phyloP scores from a whole-genome alignment of 1,140 invertebrate genomes.

The Drosophila subobscura region DNA sequence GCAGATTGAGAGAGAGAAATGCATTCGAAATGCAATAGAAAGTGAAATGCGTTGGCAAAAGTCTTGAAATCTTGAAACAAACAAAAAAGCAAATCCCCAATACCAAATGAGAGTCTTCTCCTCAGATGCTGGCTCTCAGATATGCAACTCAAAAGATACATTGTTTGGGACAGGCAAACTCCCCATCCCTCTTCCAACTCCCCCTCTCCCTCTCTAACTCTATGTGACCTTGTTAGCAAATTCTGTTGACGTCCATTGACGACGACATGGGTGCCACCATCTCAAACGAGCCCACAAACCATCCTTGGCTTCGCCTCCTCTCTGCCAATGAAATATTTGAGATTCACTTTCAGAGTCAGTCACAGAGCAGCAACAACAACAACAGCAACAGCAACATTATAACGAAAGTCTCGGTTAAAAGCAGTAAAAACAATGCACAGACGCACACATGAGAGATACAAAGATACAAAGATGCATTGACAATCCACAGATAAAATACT shows the following conservation, averaged over 20 bases:
- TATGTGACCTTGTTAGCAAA: constrained; percentile 73
- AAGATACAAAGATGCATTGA: constrained; percentile 14
- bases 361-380: constrained; percentile 20
- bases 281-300: constrained; percentile 29
- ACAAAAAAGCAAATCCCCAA: constrained; percentile 34
- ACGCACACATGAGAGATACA: constrained; percentile 9
- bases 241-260: constrained; percentile 48
- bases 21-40: constrained; percentile 78
- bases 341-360: constrained; percentile 68
- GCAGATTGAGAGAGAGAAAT: constrained; percentile 35
- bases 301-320: constrained; percentile 34
- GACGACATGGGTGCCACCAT: constrained; percentile 38
- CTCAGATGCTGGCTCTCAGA: constrained; percentile 53
- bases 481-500: constrained; percentile 73
- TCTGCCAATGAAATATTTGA: constrained; percentile 64
- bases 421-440: constrained; percentile 50
- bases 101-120: constrained; percentile 47
- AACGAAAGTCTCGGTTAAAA: constrained; percentile 8
- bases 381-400: constrained; percentile 19
- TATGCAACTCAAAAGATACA: constrained; percentile 39
- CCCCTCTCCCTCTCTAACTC: constrained; percentile 9
- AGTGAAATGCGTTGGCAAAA: constrained; percentile 73
- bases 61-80: constrained; percentile 28
- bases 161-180: constrained; percentile 24
- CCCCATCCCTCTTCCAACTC: neutral